Base-by-base conservation (phyloP, 2,888 invertebrate species). In the Epistrophe eligans region DNA sequence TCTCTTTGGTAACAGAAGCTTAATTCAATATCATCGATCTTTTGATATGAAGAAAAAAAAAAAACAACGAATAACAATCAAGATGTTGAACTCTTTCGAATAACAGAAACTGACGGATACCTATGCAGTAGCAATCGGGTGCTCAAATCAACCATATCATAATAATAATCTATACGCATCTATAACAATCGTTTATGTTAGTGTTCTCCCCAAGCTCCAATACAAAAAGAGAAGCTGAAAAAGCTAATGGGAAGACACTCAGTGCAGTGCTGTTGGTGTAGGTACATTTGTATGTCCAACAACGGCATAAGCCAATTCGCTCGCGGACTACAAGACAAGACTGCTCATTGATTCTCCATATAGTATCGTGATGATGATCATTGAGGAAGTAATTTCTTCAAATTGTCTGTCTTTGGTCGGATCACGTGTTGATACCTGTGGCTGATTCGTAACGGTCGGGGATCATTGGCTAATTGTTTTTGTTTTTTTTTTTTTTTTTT, bases 321-420 rank as follows among this genome's bases (percentile, higher is more conserved):
- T 62, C 11, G 45, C 62, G 28, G 67, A 28, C 74, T 55, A 64
- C 43, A 70, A 40, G 19, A 64, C 43, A 70, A 40, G 19, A 43
- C 24, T 28, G 50, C 50, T n/a, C 8, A 35, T 40, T 28, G 19
- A 52, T 38, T 19, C 28, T 50, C 5, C 17, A 17, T 9, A 17
- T 32, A 1, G 3, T 24, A 24, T 24, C 2, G 3, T 2, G 1
- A 57, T 32, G 9, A 38, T 38, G 71, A 66, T 40, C 43, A 72
- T 87, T 77, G 87, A 87, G 87, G 87, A 87, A 87, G 87, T 87
- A 87, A 87, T 87, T 87, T 87, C 66, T 64, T 76, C 76, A 71
- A 79, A 67, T 58, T 50, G 79, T 62, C 70, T 66, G 17, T 62
- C 79, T 55, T 58, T 48, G 76, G 67, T 58, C 45, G 74, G 83